Base-by-base conservation (phyloP, 2,888 invertebrate species). In the Mythimna loreyi region DNA sequence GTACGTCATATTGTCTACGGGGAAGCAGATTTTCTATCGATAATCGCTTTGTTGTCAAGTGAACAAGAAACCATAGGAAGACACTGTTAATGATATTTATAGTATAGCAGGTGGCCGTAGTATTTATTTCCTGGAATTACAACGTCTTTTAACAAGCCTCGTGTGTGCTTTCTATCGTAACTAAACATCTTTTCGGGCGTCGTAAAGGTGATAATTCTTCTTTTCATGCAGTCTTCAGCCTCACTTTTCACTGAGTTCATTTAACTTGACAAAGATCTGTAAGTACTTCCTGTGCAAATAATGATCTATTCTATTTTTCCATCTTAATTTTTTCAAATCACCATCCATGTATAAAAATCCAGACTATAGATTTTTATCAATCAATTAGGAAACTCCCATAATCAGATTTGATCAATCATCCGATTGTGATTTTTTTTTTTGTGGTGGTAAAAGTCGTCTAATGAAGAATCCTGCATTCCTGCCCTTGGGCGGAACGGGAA, bases 11-110 rank as follows among this genome's bases (percentile, higher is more conserved):
- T 25, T 30, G 30, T 53, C 4, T 13, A 11, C 9, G 25, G 23
- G n/a, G 33, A 33, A 68, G 23, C 1, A 13, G 33, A 19, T 13
- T 21, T 67, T 11, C 36, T 23, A 23, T 33, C 4, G 28, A 5
- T 11, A 67, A 50, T 72, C 43, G 30, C 9, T n/a, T 72, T 40
- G 47, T 62, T 53, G 47, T 30, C 53, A 47, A 53, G 23, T 47
- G 25, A 47, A 47, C n/a, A 30, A 36, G 47, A 62, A 70, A 28
- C 73, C 47, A 9, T 62, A 70, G 16, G 19, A 30, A n/a, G n/a
- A 53, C 45, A 28, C 5, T n/a, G 72, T 40, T 52, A 53, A 30
- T 61, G 45, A 8, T 16, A 52, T 72, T 43, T 72, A 36, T 69
- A 72, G 28, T 61, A 36, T 8, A 53, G 36, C 36, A 28, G 45